Evolutionary conservation across 2,797 vertebrate species (phyloP).

Genomic region (Poecile montanus): DNA sequence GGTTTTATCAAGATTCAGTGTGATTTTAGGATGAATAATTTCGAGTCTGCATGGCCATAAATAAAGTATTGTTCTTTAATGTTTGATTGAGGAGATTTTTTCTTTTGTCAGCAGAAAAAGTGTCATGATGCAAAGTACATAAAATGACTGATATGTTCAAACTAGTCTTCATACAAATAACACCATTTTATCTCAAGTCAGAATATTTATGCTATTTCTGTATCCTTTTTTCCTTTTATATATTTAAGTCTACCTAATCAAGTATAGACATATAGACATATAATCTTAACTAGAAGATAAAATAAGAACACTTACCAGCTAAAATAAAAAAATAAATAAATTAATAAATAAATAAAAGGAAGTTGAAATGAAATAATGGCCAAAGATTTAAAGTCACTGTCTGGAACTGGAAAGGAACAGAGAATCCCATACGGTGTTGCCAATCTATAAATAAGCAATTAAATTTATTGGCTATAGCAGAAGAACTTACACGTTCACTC

Average conservation of each 20-base stretch:
- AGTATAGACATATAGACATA: background rate
- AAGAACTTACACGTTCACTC: background rate
- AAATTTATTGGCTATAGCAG: background rate
- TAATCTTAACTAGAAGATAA: background rate
- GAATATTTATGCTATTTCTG: background rate
- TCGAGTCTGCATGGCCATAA: constrained; percentile 32
- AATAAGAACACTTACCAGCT: background rate
- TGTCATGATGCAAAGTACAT: background rate
- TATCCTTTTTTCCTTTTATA: background rate
- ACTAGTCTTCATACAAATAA: background rate
- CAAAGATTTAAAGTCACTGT: background rate
- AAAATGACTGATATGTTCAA: constrained; percentile 32
- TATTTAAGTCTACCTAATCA: background rate
- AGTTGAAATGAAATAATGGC: background rate
- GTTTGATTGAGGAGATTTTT: constrained; percentile 1
- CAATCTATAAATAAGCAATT: background rate
- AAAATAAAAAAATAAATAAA: background rate
- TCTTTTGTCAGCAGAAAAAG: constrained; percentile 14
- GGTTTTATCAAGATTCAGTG: constrained; percentile 46
- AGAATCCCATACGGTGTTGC: background rate
- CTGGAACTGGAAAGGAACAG: background rate
- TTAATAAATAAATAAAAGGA: background rate
- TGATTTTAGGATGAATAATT: constrained; percentile 62
- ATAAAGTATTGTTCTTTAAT: constrained; percentile 58
- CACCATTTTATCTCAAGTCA: background rate